Base-by-base conservation (phyloP, 2,113 vertebrate species). In the Centropristis striata region DNA sequence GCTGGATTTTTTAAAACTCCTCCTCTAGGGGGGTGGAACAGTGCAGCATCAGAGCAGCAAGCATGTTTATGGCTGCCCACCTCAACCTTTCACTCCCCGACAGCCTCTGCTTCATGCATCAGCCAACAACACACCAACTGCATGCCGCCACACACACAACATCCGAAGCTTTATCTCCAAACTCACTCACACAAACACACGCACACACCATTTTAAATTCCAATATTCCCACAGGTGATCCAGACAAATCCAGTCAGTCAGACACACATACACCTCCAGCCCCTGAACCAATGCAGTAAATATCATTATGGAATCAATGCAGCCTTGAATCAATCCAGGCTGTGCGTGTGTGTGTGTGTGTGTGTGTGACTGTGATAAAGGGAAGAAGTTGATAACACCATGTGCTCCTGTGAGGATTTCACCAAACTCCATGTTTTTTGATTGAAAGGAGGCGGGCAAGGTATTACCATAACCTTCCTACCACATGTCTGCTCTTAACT, bases 271-370 rank as follows among this genome's bases (percentile, higher is more conserved):
- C 69, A 75, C 83, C 42, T 71, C 74, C 59, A 75, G 76, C 74
- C 66, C 50, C 68, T 69, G 65, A 76, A 83, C 86, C 80, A 66
- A 60, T 80, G 71, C 71, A 90, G 78, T 77, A 89, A 90, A 92
- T 90, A 89, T 88, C 67, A 89, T 90, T 80, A 86, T 75, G 53
- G 73, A 87, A 90, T 92, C 84, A 90, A 86, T 85, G 72, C 42
- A 65, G 63, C 51, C 53, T 83, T 85, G 80, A 88, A 90, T 83
- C 50, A 84, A 59, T 71, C 23, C 20, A 58, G 70, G 41, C 25
- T 44, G 57, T 69, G 58, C 25, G 11, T 41, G 66, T 68, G 25
- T 50, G 63, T 55, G 72, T 57, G 82, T 46, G 69, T 16, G 75
- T 76, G 67, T 57, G 65, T 53, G 7, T 25, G 47, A 3, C 65